Conservation (phyloP, 2,888 invertebrate genomes). For the Drosophila demipolita region DNA sequence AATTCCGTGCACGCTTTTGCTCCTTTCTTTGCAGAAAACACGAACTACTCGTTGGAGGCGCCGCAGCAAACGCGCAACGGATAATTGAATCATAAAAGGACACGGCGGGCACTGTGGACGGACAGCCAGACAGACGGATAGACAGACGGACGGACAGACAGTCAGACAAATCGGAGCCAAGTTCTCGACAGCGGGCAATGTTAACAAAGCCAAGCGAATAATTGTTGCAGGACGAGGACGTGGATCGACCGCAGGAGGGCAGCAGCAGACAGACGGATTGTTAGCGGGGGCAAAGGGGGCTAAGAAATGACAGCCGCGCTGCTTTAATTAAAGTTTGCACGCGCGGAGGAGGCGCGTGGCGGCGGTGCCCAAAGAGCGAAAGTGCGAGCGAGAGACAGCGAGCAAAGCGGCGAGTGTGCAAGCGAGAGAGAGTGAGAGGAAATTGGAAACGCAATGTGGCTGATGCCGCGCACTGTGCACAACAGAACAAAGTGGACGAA, state of each 20-base stretch:
- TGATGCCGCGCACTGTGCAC: slow-evolving; percentile 75
- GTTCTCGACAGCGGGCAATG: slow-evolving; percentile 59
- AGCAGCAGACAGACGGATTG: slow-evolving; percentile 2
- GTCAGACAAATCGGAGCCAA: slow-evolving; percentile 46
- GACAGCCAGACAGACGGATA: slow-evolving; percentile 19
- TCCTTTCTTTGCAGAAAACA: slow-evolving; percentile 37
- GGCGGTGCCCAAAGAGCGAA: slow-evolving; percentile 30
- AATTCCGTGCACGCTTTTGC: slow-evolving; percentile 38
- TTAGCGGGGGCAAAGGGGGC: slow-evolving; percentile 32
- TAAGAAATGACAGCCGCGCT: slow-evolving; percentile 77
- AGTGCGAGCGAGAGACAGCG: not conserved
- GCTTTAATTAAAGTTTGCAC: slow-evolving; percentile 74
- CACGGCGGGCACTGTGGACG: slow-evolving; percentile 9
- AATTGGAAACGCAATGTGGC: slow-evolving; percentile 81
- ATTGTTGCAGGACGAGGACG: slow-evolving; percentile 59
- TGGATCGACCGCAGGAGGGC: slow-evolving; percentile 2
- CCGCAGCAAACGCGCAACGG: slow-evolving; percentile 41
- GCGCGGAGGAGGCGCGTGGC: slow-evolving; percentile 62
- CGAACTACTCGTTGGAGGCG: slow-evolving; percentile 63
- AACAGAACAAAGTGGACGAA: slow-evolving; percentile 80
- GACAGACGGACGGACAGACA: not conserved
- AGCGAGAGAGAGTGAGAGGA: slow-evolving; percentile 25
- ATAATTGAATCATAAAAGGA: slow-evolving; percentile 70
- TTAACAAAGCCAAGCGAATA: slow-evolving; percentile 80
- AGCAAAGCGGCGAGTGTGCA: not conserved